Evolutionary conservation across 2,888 invertebrate species (phyloP).

Genomic region (Lasioglossum marginatum): DNA sequence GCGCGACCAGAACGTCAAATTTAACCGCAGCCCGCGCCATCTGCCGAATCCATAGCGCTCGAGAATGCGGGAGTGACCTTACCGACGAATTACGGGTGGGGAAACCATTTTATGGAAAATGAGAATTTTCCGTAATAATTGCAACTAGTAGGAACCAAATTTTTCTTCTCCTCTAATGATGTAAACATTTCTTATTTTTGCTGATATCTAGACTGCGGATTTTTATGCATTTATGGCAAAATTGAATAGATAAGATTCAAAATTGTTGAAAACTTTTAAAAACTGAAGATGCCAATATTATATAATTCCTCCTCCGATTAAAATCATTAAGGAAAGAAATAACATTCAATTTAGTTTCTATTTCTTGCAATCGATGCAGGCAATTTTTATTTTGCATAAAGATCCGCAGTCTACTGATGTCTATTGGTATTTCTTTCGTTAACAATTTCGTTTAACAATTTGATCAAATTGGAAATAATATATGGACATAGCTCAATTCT

Average conservation of each 20-base stretch:
- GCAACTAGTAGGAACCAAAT: not conserved
- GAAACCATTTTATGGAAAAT: not conserved
- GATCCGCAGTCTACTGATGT: too few species aligned
- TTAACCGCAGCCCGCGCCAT: constrained; percentile 8
- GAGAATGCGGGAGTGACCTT: not conserved
- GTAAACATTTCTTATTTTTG: not conserved
- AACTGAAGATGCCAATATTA: too few species aligned
- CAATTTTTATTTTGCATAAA: too few species aligned
- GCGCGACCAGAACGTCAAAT: constrained; percentile 1
- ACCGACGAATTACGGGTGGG: not conserved
- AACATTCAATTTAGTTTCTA: too few species aligned
- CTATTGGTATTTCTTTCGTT: not conserved
- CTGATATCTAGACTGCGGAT: too few species aligned
- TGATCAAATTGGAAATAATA: not conserved
- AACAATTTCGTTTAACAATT: not conserved
- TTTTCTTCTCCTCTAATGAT: not conserved
- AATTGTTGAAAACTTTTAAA: too few species aligned
- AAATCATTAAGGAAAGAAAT: too few species aligned
- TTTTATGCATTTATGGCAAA: too few species aligned
- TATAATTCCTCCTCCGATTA: too few species aligned
- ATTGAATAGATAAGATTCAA: too few species aligned
- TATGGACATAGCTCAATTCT: not conserved
- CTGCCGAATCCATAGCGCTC: not conserved
- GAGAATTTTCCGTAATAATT: not conserved
- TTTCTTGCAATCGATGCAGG: too few species aligned